Evolutionary conservation across 2,797 vertebrate genomes (phyloP), one percentile per base, ranked within the genome.

Genomic region (Paramormyrops hopkinsi): DNA sequence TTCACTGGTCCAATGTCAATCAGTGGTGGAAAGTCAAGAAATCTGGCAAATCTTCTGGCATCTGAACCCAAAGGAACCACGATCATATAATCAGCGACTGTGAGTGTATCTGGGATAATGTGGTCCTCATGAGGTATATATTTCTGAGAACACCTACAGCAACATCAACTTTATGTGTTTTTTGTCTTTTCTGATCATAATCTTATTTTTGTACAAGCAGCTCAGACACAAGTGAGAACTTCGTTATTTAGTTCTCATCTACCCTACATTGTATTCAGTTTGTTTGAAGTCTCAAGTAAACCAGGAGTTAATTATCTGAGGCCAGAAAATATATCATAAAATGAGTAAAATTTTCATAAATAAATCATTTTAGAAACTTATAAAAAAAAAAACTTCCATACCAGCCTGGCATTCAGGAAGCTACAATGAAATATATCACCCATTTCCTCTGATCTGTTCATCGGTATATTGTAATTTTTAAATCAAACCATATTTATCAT

Each of bases 61-160:
- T 56, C 51, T 56, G 25, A 87, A 87, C 53, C 76, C 76, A 82
- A 82, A 82, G 33, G 86, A 87, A 87, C 51, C 53, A 11, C 9
- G 25, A 59, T 87, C 22, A 87, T 59, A 56, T 56, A 19, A 56
- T 59, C 86, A 33, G 53, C 12, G 50, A 51, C 33, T 19, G 50
- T 37, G 29, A 56, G 53, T 56, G 17, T 53, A 9, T 56, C 3
- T 56, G 17, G 86, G 53, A 41, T 56, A 7, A n/a, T 29, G 22
- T 89, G 29, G 7, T 84, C 82, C 82, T 83, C 82, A 17, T 25
- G 44, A 85, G 44, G 44, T 51, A 50, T 51, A 51, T 51, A 50
- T 85, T 85, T 85, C 82, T 85, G 76, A 22, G 8, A 19, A 82
- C 17, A 82, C 76, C 76, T 82, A 44, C 33, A 73, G 69, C 22